Conservation (phyloP, 2,797 vertebrate species). For the Alcedo atthis region DNA sequence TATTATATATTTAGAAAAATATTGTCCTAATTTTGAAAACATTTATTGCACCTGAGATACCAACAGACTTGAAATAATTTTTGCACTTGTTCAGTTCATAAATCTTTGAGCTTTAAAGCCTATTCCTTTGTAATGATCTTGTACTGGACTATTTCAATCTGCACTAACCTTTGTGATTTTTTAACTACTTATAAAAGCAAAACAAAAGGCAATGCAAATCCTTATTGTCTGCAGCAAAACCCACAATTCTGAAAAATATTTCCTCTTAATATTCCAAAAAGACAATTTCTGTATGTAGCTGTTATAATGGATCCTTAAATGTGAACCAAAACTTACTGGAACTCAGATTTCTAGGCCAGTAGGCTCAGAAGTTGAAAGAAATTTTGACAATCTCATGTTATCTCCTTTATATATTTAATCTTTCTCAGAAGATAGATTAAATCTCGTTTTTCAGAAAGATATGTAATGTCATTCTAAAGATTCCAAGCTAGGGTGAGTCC, state of each 20-base stretch:
- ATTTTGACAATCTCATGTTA: neutral
- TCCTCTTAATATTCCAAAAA: neutral
- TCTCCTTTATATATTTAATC: neutral
- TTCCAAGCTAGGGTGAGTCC: conserved; percentile 34
- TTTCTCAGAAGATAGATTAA: conserved; percentile 18
- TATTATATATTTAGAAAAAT: conserved; percentile 18
- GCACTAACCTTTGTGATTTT: conserved; percentile 36
- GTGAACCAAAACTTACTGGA: neutral
- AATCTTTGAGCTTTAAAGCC: conserved; percentile 23
- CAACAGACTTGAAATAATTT: conserved; percentile 19
- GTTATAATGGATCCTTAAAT: conserved; percentile 25
- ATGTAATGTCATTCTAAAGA: conserved; percentile 50
- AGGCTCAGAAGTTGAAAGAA: neutral
- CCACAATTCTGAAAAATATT: conserved; percentile 4
- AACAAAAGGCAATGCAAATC: neutral
- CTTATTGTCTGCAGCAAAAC: neutral
- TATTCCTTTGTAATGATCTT: neutral
- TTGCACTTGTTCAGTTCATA: conserved; percentile 22
- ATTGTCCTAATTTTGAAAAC: conserved; percentile 59
- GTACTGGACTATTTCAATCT: conserved; percentile 9
- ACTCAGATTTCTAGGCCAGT: neutral
- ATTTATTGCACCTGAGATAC: conserved; percentile 45
- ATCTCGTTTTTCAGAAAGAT: conserved; percentile 33
- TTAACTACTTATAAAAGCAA: conserved; percentile 30
- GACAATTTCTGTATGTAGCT: neutral